Base-by-base conservation (phyloP, 2,888 invertebrate species). In the Ferrisia virgata region DNA sequence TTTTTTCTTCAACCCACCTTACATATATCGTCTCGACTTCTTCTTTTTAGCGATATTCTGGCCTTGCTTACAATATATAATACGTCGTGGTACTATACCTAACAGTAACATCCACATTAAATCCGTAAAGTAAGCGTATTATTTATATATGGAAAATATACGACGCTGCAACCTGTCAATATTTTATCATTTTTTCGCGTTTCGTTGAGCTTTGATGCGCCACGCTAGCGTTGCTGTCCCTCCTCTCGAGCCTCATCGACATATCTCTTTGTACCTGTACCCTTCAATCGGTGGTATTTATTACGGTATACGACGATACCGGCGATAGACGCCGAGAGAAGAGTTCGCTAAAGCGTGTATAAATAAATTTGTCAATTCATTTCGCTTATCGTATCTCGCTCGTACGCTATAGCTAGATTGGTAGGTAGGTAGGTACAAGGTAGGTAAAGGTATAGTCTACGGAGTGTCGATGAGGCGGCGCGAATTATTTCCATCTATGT, bases 151-250 rank as follows among this genome's bases (percentile, higher is more conserved):
- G n/a, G n/a, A 76, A 76, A 36, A 76, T 64, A 64, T 64, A 64
- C 64, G 31, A 64, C 64, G 64, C 64, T 64, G 72, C 72, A 36
- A 36, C 36, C 72, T 36, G 72, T 76, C 72, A 76, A 76, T 76
- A 76, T 76, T 76, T 76, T 76, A 76, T 76, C 72, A 76, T 76
- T 76, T 76, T 76, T 76, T 76, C 72, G 72, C 72, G 72, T 36
- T 76, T 76, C 72, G n/a, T 18, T 64, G 64, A 11, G 11, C 36
- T 76, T 76, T 18, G 36, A 76, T 22, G 64, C 5, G 5, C 25
- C 15, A 47, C n/a, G 22, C n/a, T n/a, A n/a, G n/a, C 53, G 18
- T 1, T 22, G 22, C 22, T 22, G n/a, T 18, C 53, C 22, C 11
- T 8, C 53, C 11, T 36, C 4, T 36, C 36, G 11, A 40, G 13